Conservation (phyloP, 2,113 vertebrate genomes). For the Upupa epops region DNA sequence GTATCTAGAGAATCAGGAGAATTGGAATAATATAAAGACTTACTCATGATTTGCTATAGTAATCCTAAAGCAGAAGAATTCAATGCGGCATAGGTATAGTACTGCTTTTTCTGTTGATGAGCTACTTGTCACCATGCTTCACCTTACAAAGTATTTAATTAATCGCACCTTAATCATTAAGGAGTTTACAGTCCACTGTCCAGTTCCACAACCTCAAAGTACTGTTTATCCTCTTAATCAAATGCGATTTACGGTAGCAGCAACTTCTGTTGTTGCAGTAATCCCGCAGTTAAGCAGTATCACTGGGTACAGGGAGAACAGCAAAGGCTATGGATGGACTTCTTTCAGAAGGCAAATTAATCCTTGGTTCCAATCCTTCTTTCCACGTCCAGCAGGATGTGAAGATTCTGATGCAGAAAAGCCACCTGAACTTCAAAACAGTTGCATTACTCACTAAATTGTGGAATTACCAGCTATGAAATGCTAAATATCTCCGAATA, state of each 20-base stretch:
- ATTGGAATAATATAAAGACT: background rate
- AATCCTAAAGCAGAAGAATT: background rate
- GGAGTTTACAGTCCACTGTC: background rate
- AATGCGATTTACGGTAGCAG: background rate
- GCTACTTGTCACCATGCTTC: background rate
- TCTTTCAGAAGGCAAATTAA: slow-evolving; percentile 57
- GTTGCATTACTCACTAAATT: slow-evolving; percentile 26
- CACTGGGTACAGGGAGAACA: slow-evolving; percentile 7
- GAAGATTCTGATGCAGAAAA: slow-evolving; percentile 41
- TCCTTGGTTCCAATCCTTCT: slow-evolving; percentile 25
- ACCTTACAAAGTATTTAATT: background rate
- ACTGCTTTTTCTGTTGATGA: slow-evolving; percentile 6
- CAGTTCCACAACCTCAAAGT: slow-evolving; percentile 1
- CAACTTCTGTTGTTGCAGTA: background rate
- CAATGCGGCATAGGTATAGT: background rate
- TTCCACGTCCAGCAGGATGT: slow-evolving; percentile 14
- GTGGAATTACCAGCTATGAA: slow-evolving; percentile 14
- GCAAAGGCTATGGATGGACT: background rate
- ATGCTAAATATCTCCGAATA: background rate
- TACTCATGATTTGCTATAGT: background rate
- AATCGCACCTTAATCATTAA: background rate
- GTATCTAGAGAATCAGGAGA: background rate
- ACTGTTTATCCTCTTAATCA: slow-evolving; percentile 11
- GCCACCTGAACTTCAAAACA: slow-evolving; percentile 31
- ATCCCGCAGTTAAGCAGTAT: background rate